Evolutionary conservation across 2,888 invertebrate genomes (phyloP), one percentile per base, ranked within the genome.

Genomic region (Ophioninae sp.): DNA sequence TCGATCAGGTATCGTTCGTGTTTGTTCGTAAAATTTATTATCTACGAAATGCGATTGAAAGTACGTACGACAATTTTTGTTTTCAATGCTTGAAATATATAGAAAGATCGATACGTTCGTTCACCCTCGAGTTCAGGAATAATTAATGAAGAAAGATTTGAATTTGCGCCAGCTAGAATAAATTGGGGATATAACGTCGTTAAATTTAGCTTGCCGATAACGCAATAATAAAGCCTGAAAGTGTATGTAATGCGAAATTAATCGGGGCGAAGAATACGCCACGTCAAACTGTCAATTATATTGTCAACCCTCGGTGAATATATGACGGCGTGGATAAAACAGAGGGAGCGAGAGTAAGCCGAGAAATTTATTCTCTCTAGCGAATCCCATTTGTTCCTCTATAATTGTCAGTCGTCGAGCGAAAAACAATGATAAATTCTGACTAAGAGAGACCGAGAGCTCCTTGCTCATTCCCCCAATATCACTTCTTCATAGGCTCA

Each of bases 351-450:
- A 50, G 7, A 7, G 23, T 44, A 44, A 68, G 50, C 23, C 21
- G 50, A 68, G 17, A 67, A 67, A 21, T 67, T 67, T 67, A 44
- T 67, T 67, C 67, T 20, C 21, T 73, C 79, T 85, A 85, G 85
- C 84, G 79, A 86, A 81, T 56, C 83, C 87, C 44, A 89, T 89
- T 88, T 88, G 61, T 83, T 88, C 87, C 81, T 84, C 80, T 83
- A 88, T 88, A 88, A 88, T 88, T 88, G 87, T 75, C 85, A 56
- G 69, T 74, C 68, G 57, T 20, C 17, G 41, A 73, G 41, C 7
- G 21, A 59, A 72, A 72, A 39, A 39, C 59, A 39, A 30, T 20
- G 59, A 74, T 80, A 78, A 44, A 69, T 56, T 77, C 76, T 44
- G 30, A 23, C 44, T 13, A 13, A 44, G 44, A 44, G 44, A 39